Percentiles rank a stretch among this genome's conserved stretches.
phyloP scores from a whole-genome alignment of 1,140 invertebrate species.

The Chelonus insularis region DNA sequence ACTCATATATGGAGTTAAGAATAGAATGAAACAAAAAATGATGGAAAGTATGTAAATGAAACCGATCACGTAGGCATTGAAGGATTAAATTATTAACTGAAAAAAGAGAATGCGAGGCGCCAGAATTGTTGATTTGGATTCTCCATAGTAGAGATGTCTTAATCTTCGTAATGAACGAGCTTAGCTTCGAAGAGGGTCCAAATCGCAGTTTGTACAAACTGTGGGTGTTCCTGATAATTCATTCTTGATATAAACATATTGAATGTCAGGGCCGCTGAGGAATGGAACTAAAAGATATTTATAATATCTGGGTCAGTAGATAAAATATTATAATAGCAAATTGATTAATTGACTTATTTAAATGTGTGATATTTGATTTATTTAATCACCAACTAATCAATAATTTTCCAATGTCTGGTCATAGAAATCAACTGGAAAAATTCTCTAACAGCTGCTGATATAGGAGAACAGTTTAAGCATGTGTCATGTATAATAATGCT shows the following conservation, averaged over 20 bases:
- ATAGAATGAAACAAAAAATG: too few relatives aligned
- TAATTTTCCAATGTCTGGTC: too few relatives aligned
- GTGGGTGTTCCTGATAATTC: slow-evolving; percentile 40
- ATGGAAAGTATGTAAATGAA: slow-evolving; percentile 46
- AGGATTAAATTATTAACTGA: slow-evolving; percentile 6
- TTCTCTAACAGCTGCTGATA: too few relatives aligned
- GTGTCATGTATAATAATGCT: slow-evolving; percentile 1
- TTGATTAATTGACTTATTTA: neutral
- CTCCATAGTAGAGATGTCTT: slow-evolving; percentile 35
- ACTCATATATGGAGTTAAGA: too few relatives aligned
- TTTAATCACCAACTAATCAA: too few relatives aligned
- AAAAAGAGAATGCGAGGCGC: slow-evolving; percentile 11
- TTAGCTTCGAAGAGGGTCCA: slow-evolving; percentile 19
- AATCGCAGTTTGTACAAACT: slow-evolving; percentile 9
- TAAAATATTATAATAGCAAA: neutral
- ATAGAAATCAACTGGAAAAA: too few relatives aligned
- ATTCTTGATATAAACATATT: slow-evolving; percentile 33
- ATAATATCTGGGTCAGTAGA: neutral
- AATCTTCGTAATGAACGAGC: slow-evolving; percentile 45
- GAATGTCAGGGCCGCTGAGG: neutral
- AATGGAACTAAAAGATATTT: neutral
- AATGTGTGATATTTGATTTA: too few relatives aligned
- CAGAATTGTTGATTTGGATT: slow-evolving; percentile 23
- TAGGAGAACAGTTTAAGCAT: too few relatives aligned
- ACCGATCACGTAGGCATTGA: slow-evolving; percentile 33